Conservation (phyloP, 1,140 invertebrate genomes). For the Papilio machaon region DNA sequence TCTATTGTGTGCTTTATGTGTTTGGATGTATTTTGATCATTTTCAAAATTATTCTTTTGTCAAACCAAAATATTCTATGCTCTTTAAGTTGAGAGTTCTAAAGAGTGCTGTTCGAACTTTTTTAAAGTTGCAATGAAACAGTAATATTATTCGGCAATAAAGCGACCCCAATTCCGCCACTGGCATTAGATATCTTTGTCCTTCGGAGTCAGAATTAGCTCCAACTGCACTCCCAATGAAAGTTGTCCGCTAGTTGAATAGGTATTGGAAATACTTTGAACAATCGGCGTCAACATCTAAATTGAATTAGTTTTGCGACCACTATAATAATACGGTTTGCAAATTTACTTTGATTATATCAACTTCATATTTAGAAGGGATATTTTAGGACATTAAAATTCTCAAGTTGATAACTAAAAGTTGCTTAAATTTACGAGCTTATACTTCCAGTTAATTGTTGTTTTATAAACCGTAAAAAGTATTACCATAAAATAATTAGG, state of each 20-base stretch:
- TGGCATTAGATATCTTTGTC: constrained; percentile 10
- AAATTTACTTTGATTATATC: neutral
- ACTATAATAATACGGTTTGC: constrained; percentile 17
- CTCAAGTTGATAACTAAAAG: neutral
- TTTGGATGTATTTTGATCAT: no score
- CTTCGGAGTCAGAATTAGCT: constrained; percentile 4
- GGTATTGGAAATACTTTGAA: constrained; percentile 3
- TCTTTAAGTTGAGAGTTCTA: neutral
- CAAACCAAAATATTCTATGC: neutral
- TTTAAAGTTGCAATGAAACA: constrained; percentile 1
- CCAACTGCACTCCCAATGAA: constrained; percentile 16
- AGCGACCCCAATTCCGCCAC: neutral
- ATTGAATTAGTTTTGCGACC: constrained; percentile 22
- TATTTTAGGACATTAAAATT: neutral
- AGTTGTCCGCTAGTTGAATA: constrained; percentile 24
- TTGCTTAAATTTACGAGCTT: neutral
- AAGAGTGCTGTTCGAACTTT: neutral
- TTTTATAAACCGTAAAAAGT: neutral
- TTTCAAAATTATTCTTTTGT: neutral
- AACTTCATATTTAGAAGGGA: neutral
- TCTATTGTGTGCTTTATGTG: no score
- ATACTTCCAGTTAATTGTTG: neutral
- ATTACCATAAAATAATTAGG: neutral
- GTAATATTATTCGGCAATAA: constrained; percentile 18
- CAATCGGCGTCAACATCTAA: constrained; percentile 18